Base-by-base conservation (phyloP, 2,888 invertebrate genomes). In the Melanostoma scalare region DNA sequence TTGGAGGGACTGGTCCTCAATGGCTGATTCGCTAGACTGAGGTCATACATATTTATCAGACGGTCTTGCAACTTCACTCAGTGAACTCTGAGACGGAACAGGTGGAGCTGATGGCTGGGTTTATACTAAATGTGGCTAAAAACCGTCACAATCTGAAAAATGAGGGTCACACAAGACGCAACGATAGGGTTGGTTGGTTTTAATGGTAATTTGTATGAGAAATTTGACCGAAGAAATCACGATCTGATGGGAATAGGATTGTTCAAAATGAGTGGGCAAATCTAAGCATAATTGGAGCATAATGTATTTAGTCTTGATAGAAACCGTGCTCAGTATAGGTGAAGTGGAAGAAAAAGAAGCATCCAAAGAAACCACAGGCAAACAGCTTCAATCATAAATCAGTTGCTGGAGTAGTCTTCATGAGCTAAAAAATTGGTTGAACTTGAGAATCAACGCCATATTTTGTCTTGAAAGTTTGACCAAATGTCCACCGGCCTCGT, bases 21-120 rank as follows among this genome's bases (percentile, higher is more conserved):
- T 58, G 50, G 58, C 60, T 69, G 78, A 74, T 81, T 81, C 81
- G 81, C 81, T 50, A 67, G 71, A 60, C 60, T 36, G 65, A 53
- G 36, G 40, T 77, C 71, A 81, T 81, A 77, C 71, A 81, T 81
- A 81, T 81, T 81, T 77, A 81, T 81, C 40, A 33, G 35, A 67
- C 42, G 1, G 50, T 38, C 38, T 38, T 38, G n/a, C 50, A 38
- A 36, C 10, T 60, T 6, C 44, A 60, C 35, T 2, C 4, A 50
- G 48, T 48, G 48, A 48, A 50, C 30, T 42, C 30, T 35, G 8
- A 2, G 67, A 50, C 44, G 31, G 44, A 30, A 68, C 82, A 82
- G 82, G 82, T 82, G 73, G 50, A 74, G 20, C 20, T 20, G 68
- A 58, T 68, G 31, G 4, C 52, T 44, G 38, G 20, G 20, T 5